Base-by-base conservation (phyloP, 2,113 vertebrate species). In the Irena cyanogastra region DNA sequence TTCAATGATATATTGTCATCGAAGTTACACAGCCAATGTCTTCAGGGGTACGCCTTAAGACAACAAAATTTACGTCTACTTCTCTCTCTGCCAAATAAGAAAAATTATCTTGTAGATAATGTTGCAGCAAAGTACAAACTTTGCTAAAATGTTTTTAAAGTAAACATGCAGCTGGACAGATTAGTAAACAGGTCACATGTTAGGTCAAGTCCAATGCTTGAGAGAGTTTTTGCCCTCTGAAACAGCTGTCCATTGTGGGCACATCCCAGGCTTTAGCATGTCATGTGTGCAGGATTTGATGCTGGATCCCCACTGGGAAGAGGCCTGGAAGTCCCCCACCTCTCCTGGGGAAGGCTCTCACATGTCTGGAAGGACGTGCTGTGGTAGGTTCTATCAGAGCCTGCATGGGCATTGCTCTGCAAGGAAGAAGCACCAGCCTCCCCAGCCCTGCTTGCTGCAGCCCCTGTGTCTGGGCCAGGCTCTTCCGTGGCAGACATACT, bases 351-450 rank as follows among this genome's bases (percentile, higher is more conserved):
- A 69, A 72, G 33, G 11, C 6, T 89, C 7, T 53, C 3, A 0
- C 1, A 1, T 1, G 49, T 41, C 41, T 77, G 47, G 53, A 39
- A 61, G 42, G 26, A 53, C 0, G 0, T 20, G 7, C 15, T 39
- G 10, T 7, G 11, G 26, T 17, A 19, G 2, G 5, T 42, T 53
- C 37, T 27, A 13, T 21, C 10, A 49, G n/a, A 87, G 31, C 19
- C 28, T 61, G 50, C 26, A 63, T 0, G 2, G 71, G 14, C n/a
- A 23, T 31, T 1, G 1, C 11, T 53, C 20, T 63, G 35, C 39
- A 39, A 76, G 63, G 47, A 75, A 66, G 39, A 33, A 69, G 7
- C 16, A 42, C 4, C 47, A 79, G 13, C 8, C 8, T 41, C 30
- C 49, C 47, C 8, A 72, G 30, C 10, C 24, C 41, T 1, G 1